A percentile compares a stretch with the other conserved stretches of the same genome.
Evolutionary conservation across 2,113 vertebrate species (phyloP).

Genomic region (Ammodytes marinus): DNA sequence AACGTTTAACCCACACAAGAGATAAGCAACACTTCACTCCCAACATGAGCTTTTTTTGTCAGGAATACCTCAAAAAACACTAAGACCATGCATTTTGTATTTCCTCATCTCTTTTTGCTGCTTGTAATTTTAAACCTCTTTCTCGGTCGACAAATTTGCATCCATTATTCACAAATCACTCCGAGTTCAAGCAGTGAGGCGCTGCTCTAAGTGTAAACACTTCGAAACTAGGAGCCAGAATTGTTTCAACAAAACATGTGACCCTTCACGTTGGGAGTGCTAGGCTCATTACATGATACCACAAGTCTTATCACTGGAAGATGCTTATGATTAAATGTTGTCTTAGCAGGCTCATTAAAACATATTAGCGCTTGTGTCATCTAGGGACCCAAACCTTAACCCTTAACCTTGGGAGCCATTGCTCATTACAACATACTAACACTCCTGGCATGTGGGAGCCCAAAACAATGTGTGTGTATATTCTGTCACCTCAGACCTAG

Average conservation of each 20-base stretch:
- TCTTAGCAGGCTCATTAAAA: conserved; percentile 52
- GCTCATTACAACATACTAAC: conserved; percentile 53
- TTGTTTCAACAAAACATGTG: conserved; percentile 26
- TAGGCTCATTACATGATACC: conserved; percentile 46
- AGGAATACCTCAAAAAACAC: neutral
- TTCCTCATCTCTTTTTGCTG: neutral
- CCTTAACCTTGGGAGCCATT: conserved; percentile 12
- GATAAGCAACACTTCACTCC: neutral
- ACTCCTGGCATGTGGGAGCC: conserved; percentile 40
- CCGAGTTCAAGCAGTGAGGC: conserved; percentile 19
- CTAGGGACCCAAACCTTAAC: conserved; percentile 30
- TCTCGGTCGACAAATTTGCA: conserved; percentile 4
- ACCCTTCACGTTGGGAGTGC: conserved; percentile 38
- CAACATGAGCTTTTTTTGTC: neutral
- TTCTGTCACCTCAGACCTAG: conserved; percentile 37
- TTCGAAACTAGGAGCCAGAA: conserved; percentile 22
- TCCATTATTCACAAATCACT: conserved; percentile 29
- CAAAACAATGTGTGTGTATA: conserved; percentile 40
- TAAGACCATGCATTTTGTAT: neutral
- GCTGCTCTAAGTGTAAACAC: conserved; percentile 4
- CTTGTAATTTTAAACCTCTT: neutral
- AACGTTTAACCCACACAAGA: neutral
- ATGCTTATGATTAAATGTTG: conserved; percentile 26
- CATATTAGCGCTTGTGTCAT: conserved; percentile 53
- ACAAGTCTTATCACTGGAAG: conserved; percentile 6